These are phyloP conservation scores for Leptinotarsa peninsularis DNA, from an alignment of 2,888 invertebrate genomes.

Conservation along the genomic window DNA sequence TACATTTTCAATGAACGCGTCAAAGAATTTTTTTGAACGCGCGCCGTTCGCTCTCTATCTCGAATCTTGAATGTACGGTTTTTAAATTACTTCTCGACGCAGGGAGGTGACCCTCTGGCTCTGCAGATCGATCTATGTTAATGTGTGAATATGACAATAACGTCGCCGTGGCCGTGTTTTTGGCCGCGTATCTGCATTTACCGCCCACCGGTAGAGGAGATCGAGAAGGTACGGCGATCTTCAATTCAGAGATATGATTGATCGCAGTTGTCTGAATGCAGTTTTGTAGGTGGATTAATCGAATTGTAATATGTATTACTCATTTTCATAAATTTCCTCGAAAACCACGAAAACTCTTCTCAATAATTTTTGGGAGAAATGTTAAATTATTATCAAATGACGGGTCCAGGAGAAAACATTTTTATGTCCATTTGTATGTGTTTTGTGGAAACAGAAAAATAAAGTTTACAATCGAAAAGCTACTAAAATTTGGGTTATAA, in stretches of 20 bases:
- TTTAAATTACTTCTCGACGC: slow-evolving; percentile 43
- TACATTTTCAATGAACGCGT: slow-evolving; percentile 66
- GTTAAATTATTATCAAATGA: too few relatives aligned
- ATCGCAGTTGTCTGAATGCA: too few relatives aligned
- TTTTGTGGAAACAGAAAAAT: too few relatives aligned
- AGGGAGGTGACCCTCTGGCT: slow-evolving; percentile 45
- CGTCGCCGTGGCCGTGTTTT: background rate
- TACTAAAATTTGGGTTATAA: too few relatives aligned
- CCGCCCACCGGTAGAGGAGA: slow-evolving; percentile 2
- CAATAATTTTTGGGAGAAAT: too few relatives aligned
- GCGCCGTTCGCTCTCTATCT: slow-evolving; percentile 41
- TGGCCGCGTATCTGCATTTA: slow-evolving; percentile 1
- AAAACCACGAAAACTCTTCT: too few relatives aligned
- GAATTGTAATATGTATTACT: too few relatives aligned
- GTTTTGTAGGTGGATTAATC: too few relatives aligned
- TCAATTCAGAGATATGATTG: background rate
- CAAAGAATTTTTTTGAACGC: slow-evolving; percentile 58
- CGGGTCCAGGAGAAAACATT: too few relatives aligned
- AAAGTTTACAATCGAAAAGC: too few relatives aligned
- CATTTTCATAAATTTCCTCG: too few relatives aligned
- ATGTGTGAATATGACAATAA: slow-evolving; percentile 22
- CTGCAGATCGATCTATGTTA: slow-evolving; percentile 43
- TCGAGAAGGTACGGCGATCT: background rate
- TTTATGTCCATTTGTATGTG: too few relatives aligned
- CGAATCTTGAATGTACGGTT: slow-evolving; percentile 45